phyloP scores from a whole-genome alignment of 2,797 vertebrate genomes.

The Microctenopoma lineatum region DNA sequence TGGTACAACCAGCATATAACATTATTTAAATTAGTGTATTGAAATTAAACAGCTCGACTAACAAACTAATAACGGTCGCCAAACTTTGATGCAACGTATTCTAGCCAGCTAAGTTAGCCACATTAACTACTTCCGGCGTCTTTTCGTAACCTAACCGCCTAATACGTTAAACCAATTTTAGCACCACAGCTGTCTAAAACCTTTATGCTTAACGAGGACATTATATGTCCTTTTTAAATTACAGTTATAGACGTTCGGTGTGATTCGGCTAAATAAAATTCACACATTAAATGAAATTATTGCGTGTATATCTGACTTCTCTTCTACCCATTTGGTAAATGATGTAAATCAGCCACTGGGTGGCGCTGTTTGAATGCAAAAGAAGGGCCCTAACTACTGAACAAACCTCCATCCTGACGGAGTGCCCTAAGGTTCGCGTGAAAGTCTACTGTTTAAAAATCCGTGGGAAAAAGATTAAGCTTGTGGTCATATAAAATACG shows the following conservation, averaged over 20 bases:
- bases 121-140: neutral
- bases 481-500: no score
- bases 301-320: neutral
- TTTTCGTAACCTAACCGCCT: neutral
- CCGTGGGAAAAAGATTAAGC: no score
- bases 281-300: no score
- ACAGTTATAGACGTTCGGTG: fast-evolving
- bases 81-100: neutral
- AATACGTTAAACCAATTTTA: neutral
- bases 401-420: no score
- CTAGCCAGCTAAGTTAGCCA: slow-evolving; percentile 10
- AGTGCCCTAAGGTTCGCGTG: no score
- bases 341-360: slow-evolving; percentile 6
- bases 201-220: fast-evolving
- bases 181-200: neutral
- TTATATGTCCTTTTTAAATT: neutral
- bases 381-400: no score
- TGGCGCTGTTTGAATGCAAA: neutral
- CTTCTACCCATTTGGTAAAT: neutral
- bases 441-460: no score
- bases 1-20: fast-evolving
- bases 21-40: neutral
- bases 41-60: neutral
- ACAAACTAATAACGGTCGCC: neutral
- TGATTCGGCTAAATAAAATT: neutral